A percentile compares a stretch with the other conserved stretches of the same genome.
Evolutionary conservation across 2,797 vertebrate genomes (phyloP).

Genomic region (Anas bernieri): DNA sequence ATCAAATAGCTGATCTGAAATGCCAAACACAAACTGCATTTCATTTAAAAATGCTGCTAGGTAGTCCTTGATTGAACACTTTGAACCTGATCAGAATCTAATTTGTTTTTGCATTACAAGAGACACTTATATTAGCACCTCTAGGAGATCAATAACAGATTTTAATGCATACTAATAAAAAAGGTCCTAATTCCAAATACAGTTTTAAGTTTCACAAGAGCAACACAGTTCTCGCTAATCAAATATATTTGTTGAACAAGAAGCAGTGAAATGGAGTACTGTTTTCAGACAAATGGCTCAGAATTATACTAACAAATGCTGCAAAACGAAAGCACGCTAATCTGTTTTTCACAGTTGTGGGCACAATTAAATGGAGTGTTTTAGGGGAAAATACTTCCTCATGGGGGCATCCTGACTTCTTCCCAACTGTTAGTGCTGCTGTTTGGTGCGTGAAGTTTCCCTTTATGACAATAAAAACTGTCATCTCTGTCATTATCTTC

Average conservation of each 20-base stretch:
- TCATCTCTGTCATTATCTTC: neutral
- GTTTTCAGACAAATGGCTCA: constrained; percentile 50
- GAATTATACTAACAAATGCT: constrained; percentile 27
- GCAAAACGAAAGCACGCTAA: constrained; percentile 37
- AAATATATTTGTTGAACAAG: constrained; percentile 47
- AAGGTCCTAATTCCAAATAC: constrained; percentile 46
- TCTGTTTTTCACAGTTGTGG: constrained; percentile 43
- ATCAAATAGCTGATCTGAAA: constrained; percentile 69
- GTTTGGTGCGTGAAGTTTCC: constrained; percentile 13
- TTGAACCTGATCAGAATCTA: constrained; percentile 71
- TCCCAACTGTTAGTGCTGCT: constrained; percentile 9
- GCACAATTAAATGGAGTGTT: constrained; percentile 8
- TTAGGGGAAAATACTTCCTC: constrained; percentile 11
- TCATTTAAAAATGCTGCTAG: constrained; percentile 69
- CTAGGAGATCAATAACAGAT: constrained; percentile 51
- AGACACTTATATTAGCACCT: constrained; percentile 52
- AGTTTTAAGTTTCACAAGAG: constrained; percentile 41
- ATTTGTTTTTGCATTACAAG: constrained; percentile 49
- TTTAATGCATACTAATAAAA: constrained; percentile 72
- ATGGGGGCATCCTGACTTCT: neutral
- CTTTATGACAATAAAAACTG: constrained; percentile 47
- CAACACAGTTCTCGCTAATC: constrained; percentile 43
- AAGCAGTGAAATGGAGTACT: constrained; percentile 29
- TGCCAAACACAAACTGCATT: constrained; percentile 67
- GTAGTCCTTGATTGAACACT: constrained; percentile 64